phyloP scores from a whole-genome alignment of 2,888 invertebrate species.

The Pteria penguin region DNA sequence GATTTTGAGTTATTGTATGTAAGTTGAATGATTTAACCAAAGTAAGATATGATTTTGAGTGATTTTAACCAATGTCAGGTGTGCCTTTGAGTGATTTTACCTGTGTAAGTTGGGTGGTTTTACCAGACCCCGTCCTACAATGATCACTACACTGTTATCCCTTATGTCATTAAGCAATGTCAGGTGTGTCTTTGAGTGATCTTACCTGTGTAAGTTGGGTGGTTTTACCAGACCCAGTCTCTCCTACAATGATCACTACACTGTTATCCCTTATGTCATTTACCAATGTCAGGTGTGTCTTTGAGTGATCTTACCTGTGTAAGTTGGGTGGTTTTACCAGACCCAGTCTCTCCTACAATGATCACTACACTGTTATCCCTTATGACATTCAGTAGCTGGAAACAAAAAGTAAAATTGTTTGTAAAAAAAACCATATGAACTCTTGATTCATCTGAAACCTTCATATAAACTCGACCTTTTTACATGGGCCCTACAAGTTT shows the following conservation, averaged over 20 bases:
- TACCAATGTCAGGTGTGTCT: too few species aligned
- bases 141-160: slow-evolving; percentile 94
- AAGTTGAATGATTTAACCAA: too few species aligned
- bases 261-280: slow-evolving; percentile 87
- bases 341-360: slow-evolving; percentile 96
- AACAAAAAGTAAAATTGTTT: slow-evolving; percentile 25
- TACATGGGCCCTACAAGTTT: too few species aligned
- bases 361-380: slow-evolving; percentile 92
- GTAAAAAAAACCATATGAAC: neutral
- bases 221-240: slow-evolving; percentile 98
- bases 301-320: slow-evolving; percentile 89
- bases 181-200: too few species aligned
- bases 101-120: slow-evolving; percentile 98
- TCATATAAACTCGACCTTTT: too few species aligned
- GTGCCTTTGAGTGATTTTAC: too few species aligned
- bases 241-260: slow-evolving; percentile 96
- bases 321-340: slow-evolving; percentile 98
- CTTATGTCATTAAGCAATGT: slow-evolving; percentile 86
- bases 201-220: slow-evolving; percentile 94
- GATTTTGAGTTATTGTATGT: too few species aligned
- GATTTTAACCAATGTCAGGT: too few species aligned
- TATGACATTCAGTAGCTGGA: slow-evolving; percentile 85
- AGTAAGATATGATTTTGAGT: too few species aligned
- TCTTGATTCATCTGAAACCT: too few species aligned
- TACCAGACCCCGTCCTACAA: slow-evolving; percentile 98